Conservation (phyloP, 2,113 vertebrate species). For the Tupaia chinensis region DNA sequence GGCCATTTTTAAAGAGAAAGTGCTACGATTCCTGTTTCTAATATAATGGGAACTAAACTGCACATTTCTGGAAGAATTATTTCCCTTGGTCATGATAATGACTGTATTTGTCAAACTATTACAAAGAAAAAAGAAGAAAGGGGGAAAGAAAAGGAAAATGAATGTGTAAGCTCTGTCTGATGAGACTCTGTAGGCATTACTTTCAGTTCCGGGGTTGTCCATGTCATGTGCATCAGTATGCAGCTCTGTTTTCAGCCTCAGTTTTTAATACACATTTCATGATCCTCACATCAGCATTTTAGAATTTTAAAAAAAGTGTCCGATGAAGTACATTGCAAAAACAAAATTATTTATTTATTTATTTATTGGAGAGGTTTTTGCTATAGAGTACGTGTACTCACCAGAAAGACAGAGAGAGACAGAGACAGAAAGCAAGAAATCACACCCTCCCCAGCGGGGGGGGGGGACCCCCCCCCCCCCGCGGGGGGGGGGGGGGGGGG, state of each 20-base stretch:
- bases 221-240: fast-evolving
- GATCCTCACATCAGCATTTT: neutral
- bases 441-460: too few species aligned
- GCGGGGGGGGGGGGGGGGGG: too few species aligned
- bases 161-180: neutral
- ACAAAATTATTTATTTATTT: too few species aligned
- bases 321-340: neutral
- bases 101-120: constrained; percentile 7
- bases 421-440: too few species aligned
- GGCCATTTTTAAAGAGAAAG: constrained; percentile 23
- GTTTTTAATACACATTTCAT: neutral
- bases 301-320: neutral
- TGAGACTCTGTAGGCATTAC: fast-evolving
- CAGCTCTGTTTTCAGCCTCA: neutral
- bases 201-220: neutral
- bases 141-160: neutral
- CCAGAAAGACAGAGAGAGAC: too few species aligned
- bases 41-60: neutral
- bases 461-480: too few species aligned
- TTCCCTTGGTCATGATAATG: neutral
- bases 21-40: constrained; percentile 14
- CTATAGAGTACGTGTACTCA: too few species aligned
- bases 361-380: too few species aligned
- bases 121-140: neutral
- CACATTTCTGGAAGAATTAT: neutral